Evolutionary conservation across 2,888 invertebrate species (phyloP), one percentile per base, ranked within the genome.

Genomic region (Torymus aiolomorphi): DNA sequence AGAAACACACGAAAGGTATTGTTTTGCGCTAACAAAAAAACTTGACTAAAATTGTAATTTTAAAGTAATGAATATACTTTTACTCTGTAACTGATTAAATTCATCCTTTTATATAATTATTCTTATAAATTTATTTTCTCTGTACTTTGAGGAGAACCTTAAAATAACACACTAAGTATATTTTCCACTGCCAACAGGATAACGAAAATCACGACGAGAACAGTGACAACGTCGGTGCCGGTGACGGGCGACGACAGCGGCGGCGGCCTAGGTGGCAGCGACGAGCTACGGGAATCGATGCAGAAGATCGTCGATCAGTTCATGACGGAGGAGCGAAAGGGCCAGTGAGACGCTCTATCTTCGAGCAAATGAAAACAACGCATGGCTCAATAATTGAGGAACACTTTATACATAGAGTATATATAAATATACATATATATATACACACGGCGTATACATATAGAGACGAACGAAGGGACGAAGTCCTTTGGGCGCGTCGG

Each of bases 251-350:
- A 83, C 31, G 83, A 82, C 18, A 83, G 80, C 57, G 86, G 85
- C 56, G 88, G 85, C 20, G 86, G 88, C 31, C 90, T 80, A 52
- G 86, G 85, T 54, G 88, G 85, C 24, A 86, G 88, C 42, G 90
- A 91, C 11, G 91, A 92, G 74, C 86, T 92, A 57, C 89, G 90
- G 76, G 91, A 92, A 82, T 91, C 92, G 11, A 92, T 92, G 91
- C 92, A 92, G 86, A 91, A 92, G 80, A 91, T 92, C 76, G 88
- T 92, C 84, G 92, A 92, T 85, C 91, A 92, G 84, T 92, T 92
- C 85, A 92, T 92, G 91, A 85, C 90, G 20, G 92, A 92, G 83
- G 92, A 93, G 84, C 90, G 91, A 85, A 91, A 91, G 86, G 89
- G 66, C 54, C 81, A 78, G 67, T 75, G 61, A 76, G 51, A 24